These are phyloP conservation scores for Sardinella longiceps DNA, from an alignment of 2,797 vertebrate species.

Conservation along the genomic window DNA sequence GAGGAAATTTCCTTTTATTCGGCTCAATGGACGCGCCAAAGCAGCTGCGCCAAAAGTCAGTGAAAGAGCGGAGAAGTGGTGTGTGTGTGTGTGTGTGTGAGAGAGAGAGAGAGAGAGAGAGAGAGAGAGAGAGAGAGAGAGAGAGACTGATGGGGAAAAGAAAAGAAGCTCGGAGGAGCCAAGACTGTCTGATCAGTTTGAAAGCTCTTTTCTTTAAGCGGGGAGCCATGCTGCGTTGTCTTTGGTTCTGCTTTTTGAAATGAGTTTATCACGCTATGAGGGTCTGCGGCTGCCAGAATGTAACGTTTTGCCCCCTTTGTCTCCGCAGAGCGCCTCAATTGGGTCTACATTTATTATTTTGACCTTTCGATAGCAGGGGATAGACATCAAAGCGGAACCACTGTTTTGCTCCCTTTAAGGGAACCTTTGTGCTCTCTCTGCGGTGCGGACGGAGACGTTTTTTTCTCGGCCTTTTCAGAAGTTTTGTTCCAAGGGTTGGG, in stretches of 20 bases:
- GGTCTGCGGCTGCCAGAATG: slow-evolving; percentile 79
- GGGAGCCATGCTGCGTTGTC: slow-evolving; percentile 75
- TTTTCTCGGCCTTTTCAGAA: slow-evolving; percentile 67
- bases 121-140: slow-evolving; percentile 49
- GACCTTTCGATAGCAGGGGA: slow-evolving; percentile 81
- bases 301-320: slow-evolving; percentile 85
- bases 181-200: slow-evolving; percentile 75
- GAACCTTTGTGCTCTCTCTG: slow-evolving; percentile 75
- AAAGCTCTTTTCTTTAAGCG: slow-evolving; percentile 73
- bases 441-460: slow-evolving; percentile 69
- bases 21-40: slow-evolving; percentile 46
- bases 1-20: slow-evolving; percentile 54
- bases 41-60: slow-evolving; percentile 54
- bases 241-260: slow-evolving; percentile 83
- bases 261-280: slow-evolving; percentile 85
- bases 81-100: background rate
- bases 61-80: slow-evolving; percentile 4
- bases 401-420: slow-evolving; percentile 67
- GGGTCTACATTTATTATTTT: slow-evolving; percentile 92
- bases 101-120: slow-evolving; percentile 27
- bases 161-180: slow-evolving; percentile 71
- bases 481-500: slow-evolving; percentile 76
- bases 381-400: slow-evolving; percentile 75
- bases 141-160: slow-evolving; percentile 53
- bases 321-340: slow-evolving; percentile 77